Base-by-base conservation (phyloP, 1,140 invertebrate genomes). In the Paralvinella palmiformis region DNA sequence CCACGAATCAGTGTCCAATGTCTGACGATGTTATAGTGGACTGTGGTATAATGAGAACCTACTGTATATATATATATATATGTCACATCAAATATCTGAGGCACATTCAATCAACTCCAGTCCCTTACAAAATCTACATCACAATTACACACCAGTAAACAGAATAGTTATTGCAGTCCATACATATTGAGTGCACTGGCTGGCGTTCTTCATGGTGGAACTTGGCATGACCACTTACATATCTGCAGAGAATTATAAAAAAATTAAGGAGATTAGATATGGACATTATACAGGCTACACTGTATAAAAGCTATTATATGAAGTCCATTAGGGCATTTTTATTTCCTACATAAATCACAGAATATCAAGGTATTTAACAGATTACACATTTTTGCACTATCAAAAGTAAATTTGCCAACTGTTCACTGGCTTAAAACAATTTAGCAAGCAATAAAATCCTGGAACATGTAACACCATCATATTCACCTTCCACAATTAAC, bases 151-250 rank as follows among this genome's bases (percentile, higher is more conserved):
- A 90, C 87, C 88, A 91, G 79, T 86, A 91, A 71, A 88, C 88
- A 67, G 88, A 85, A 72, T 85, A 84, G 72, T 82, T 86, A 76
- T 88, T 84, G 80, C 87, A 89, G 77, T 89, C 89, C 80, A 91
- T 87, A 76, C 87, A 89, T 33, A 91, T 82, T 70, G 85, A 84
- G 75, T 91, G 89, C 65, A 85, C 59, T 10, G 37, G 80, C 70
- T 66, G 41, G 70, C 82, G 79, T 69, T 82, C 79, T 75, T 88
- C 85, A 70, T 85, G 86, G 81, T 91, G 90, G 69, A 83, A 75
- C 70, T 88, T 85, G 56, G 88, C 89, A 83, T 91, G 89, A 24
- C 85, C 88, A 73, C 86, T 88, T 20, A 89, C 83, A 79, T 90
- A 91, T 63, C 89, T 82, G 64, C 36, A 68, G 65, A 24, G 55